Evolutionary conservation across 2,888 invertebrate species (phyloP), one percentile per base, ranked within the genome.

Genomic region (Leucophora obtusa): DNA sequence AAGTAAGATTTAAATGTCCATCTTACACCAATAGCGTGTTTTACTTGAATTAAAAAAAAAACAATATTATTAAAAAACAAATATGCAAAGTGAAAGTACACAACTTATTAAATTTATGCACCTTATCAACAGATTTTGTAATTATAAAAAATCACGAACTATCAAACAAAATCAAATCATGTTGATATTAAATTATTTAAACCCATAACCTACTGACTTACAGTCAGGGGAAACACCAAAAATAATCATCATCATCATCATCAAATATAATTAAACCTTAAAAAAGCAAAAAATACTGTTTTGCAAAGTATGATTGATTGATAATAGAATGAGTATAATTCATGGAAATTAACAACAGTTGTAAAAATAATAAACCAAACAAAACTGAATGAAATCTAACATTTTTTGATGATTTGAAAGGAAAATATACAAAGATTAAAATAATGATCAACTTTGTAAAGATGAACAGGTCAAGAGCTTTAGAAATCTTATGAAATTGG

Each of bases 401-500:
- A 47, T 4, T 38, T 47, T 47, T 38, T 17, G 14, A 51, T 33
- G 33, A 63, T 8, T 15, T 15, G 18, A 50, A 63, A 51, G 51
- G 17, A 28, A 18, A 17, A 47, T 47, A 35, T 3, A 59, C 17
- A 24, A 62, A 8, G 70, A 71, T 9, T 47, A n/a, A 71, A 65
- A 63, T 18, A 65, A 63, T 18, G 11, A 35, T 47, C 18, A 71
- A 54, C 28, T 3, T 28, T 28, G 1, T 28, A 28, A 50, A 21
- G 18, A 1, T 58, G 51, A 43, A 38, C n/a, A 60, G 79, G 79
- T 79, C 79, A 75, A 79, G 65, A 60, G 47, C 70, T 21, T 38
- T 60, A 11, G 17, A 21, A 33, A 50, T 5, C 38, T 1, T 14
- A 58, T 10, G 8, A 53, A 59, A 21, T 54, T 24, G 7, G 15